Conservation (phyloP, 2,113 vertebrate species). For the Arvicanthis niloticus region DNA sequence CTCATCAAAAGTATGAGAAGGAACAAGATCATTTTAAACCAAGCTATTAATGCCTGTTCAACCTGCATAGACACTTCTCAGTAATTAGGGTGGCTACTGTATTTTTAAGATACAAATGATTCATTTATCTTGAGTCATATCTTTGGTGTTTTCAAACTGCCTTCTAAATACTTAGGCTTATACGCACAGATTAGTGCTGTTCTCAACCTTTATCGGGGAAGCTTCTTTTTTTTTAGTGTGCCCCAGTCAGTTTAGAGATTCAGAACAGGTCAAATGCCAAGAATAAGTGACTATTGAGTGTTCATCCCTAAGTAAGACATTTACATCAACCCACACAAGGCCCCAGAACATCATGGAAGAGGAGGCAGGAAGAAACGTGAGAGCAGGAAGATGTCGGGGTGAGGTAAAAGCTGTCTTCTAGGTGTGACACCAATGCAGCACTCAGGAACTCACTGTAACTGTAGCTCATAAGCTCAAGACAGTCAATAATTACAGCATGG, state of each 20-base stretch:
- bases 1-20: background rate
- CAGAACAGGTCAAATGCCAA: background rate
- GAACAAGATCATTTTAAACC: background rate
- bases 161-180: background rate
- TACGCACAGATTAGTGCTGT: background rate
- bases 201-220: background rate
- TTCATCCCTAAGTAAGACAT: background rate
- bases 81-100: background rate
- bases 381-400: background rate
- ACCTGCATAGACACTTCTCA: background rate
- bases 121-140: background rate
- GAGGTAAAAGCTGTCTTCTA: background rate
- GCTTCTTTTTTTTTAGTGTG: background rate
- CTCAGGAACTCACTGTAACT: background rate
- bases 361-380: background rate
- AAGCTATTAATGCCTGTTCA: background rate
- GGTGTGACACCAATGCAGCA: accelerated
- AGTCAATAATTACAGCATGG: background rate
- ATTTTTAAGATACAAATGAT: background rate
- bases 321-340: background rate
- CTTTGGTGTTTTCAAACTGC: background rate
- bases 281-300: background rate
- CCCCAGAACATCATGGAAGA: background rate
- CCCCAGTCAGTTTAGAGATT: background rate
- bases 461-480: background rate